Evolutionary conservation across 2,797 vertebrate genomes (phyloP), one percentile per base, ranked within the genome.

Genomic region (Anguilla pacifica): DNA sequence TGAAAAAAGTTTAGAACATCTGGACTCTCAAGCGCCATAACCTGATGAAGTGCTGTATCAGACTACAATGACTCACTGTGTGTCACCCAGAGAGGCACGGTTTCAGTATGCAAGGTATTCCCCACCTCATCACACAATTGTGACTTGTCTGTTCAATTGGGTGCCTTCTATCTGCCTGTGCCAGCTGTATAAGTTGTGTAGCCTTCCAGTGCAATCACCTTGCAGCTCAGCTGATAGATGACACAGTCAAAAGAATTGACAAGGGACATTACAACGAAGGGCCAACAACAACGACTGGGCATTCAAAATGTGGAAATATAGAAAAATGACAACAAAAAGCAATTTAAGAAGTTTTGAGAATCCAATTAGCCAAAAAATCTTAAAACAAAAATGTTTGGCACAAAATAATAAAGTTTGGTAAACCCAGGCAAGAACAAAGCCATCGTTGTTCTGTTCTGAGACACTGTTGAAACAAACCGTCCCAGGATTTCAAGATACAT

Each of bases 161-260:
- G n/a, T 70, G 64, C n/a, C 64, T n/a, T 70, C 25, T 70, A 10
- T 28, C 64, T 70, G 64, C n/a, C 64, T 70, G 64, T 70, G 6
- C 64, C 25, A 70, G 25, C 5, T 28, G 64, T 70, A n/a, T 70
- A 28, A 70, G 64, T n/a, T 70, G 7, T 70, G n/a, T 7, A 70
- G 64, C 64, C 57, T 59, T 28, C 25, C 64, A 28, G 64, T 70
- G n/a, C 25, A n/a, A 70, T 70, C 7, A 70, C 64, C 64, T 70
- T 70, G 64, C n/a, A 70, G 25, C 64, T 70, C 64, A 70, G 64
- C 9, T 28, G 64, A 70, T 70, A 28, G 64, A 9, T 70, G 64
- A 70, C 64, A 70, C 64, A 70, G 25, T 70, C 64, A 70, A n/a
- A 70, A 70, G 64, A 70, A 70, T 28, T 70, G 64, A 70, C 64